A percentile compares a stretch with the other conserved stretches of the same genome.
phyloP scores from a whole-genome alignment of 2,888 invertebrate genomes.

The Andrena dorsata region DNA sequence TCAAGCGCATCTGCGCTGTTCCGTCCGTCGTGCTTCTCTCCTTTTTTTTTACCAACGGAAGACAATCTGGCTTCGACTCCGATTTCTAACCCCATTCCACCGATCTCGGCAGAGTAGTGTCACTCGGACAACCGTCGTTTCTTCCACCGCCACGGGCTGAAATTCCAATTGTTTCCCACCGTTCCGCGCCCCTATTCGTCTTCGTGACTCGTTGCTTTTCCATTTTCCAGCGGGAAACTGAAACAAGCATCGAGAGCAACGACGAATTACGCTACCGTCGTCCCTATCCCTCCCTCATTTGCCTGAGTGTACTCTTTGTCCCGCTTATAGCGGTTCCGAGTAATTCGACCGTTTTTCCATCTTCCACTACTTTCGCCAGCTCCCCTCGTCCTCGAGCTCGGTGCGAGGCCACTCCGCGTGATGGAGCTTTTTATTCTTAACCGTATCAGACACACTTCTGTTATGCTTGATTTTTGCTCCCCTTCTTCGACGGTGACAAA shows the following conservation, averaged over 20 bases:
- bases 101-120: constrained; percentile 47
- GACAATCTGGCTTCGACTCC: constrained; percentile 29
- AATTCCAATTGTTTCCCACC: constrained; percentile 50
- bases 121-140: constrained; percentile 49
- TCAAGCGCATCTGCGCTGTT: constrained; percentile 53
- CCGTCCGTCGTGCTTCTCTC: neutral
- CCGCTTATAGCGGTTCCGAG: constrained; percentile 16
- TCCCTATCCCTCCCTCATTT: constrained; percentile 54
- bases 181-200: constrained; percentile 2
- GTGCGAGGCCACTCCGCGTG: constrained; percentile 28
- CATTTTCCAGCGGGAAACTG: constrained; percentile 38
- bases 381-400: constrained; percentile 13
- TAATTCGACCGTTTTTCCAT: constrained; percentile 51
- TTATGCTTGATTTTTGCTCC: constrained; percentile 23
- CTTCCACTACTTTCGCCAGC: neutral
- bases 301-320: constrained; percentile 46
- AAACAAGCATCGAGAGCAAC: constrained; percentile 49
- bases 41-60: constrained; percentile 12
- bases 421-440: constrained; percentile 38
- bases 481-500: constrained; percentile 9
- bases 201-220: constrained; percentile 37
- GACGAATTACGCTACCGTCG: constrained; percentile 45
- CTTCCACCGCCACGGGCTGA: constrained; percentile 4
- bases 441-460: constrained; percentile 5
- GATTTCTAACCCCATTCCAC: constrained; percentile 53